phyloP scores from a whole-genome alignment of 2,888 invertebrate species.

The Odontothrips loti region DNA sequence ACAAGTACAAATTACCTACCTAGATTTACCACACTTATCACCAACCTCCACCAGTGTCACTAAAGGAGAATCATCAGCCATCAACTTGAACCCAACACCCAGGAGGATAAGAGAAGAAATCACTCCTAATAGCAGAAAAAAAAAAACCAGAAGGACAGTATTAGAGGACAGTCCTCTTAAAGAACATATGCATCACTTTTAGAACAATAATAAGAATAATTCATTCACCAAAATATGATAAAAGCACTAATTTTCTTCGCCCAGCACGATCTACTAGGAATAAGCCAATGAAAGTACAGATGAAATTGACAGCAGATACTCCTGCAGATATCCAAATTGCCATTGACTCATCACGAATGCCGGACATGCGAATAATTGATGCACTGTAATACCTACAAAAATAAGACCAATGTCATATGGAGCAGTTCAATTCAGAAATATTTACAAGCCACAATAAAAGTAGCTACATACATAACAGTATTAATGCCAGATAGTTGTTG shows the following conservation, averaged over 20 bases:
- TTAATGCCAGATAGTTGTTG: constrained; percentile 55
- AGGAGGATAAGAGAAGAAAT: constrained; percentile 45
- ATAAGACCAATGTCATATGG: too few species aligned
- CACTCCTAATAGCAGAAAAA: constrained; percentile 41
- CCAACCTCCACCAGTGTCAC: constrained; percentile 36
- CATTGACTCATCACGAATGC: constrained; percentile 41
- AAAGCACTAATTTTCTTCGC: constrained; percentile 41
- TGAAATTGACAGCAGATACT: constrained; percentile 48
- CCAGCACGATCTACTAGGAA: constrained; percentile 51
- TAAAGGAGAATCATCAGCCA: constrained; percentile 44
- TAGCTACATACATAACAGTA: constrained; percentile 46
- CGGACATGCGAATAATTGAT: constrained; percentile 47
- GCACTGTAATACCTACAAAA: constrained; percentile 52
- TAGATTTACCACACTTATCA: neutral
- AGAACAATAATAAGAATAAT: too few species aligned
- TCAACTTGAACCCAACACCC: constrained; percentile 48
- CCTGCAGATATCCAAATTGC: constrained; percentile 51
- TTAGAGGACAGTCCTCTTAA: too few species aligned
- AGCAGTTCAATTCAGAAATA: neutral
- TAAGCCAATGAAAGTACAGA: constrained; percentile 50
- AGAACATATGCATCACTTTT: too few species aligned
- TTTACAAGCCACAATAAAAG: constrained; percentile 30
- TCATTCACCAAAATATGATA: neutral
- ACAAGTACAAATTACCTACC: neutral
- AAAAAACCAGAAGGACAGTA: too few species aligned